These are phyloP conservation scores for Diachasma alloeum DNA, from an alignment of 1,140 invertebrate genomes.

Conservation along the genomic window DNA sequence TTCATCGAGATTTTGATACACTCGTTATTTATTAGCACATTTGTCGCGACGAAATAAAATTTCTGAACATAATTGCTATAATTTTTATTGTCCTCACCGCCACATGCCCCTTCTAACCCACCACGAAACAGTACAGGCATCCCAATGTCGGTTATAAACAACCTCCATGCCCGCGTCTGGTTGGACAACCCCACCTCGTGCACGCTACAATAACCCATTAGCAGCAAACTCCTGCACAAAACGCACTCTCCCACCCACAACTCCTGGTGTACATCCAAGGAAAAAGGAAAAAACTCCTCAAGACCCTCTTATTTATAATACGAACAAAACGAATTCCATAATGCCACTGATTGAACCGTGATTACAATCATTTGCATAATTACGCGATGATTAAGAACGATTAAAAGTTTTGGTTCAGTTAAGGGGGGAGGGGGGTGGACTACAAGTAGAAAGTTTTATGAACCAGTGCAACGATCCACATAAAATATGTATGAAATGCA, in stretches of 20 bases:
- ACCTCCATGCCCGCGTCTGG: neutral
- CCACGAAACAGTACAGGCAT: conserved; percentile 48
- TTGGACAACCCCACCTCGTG: neutral
- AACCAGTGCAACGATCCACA: conserved; percentile 15
- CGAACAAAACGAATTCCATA: neutral
- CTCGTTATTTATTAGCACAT: too few relatives aligned
- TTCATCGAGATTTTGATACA: too few relatives aligned
- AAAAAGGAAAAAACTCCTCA: neutral
- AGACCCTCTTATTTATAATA: neutral
- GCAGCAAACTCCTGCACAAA: neutral
- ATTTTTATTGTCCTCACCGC: neutral
- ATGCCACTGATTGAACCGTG: neutral
- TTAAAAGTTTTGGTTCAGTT: neutral
- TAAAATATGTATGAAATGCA: conserved; percentile 60
- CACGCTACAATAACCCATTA: neutral
- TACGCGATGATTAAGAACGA: neutral
- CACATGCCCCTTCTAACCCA: conserved; percentile 28
- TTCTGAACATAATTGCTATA: neutral
- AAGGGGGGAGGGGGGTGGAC: neutral
- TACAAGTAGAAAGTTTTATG: conserved; percentile 1
- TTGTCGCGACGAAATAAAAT: too few relatives aligned
- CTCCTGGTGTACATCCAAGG: conserved; percentile 24
- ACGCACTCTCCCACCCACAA: conserved; percentile 17
- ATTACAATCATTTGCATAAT: neutral
- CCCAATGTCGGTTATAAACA: neutral